These are phyloP conservation scores for Silurus lanzhouensis DNA, from an alignment of 2,797 vertebrate genomes.

Conservation along the genomic window DNA sequence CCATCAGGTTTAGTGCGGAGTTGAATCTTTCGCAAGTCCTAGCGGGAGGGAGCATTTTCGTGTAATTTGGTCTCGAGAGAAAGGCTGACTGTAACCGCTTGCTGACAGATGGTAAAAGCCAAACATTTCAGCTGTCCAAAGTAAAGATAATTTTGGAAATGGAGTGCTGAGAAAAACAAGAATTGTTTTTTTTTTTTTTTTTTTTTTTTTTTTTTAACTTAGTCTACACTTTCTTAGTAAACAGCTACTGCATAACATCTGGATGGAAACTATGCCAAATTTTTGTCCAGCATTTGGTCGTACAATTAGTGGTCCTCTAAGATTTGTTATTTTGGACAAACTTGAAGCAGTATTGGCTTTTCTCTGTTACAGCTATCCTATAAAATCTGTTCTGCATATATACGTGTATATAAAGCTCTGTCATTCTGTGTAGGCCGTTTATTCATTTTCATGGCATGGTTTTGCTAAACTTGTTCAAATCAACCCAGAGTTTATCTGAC, in stretches of 20 bases:
- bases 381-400: background rate
- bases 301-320: background rate
- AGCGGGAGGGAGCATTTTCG: background rate
- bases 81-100: constrained; percentile 11
- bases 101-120: constrained; percentile 15
- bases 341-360: background rate
- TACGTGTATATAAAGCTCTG: background rate
- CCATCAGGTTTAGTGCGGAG: background rate
- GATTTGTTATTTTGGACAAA: no score
- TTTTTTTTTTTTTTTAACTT: background rate
- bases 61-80: constrained; percentile 33
- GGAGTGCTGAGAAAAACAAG: background rate
- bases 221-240: background rate
- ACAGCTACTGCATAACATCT: background rate
- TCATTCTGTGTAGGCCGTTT: background rate
- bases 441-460: background rate
- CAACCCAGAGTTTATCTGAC: background rate
- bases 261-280: background rate
- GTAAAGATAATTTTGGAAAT: constrained; percentile 32
- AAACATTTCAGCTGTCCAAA: constrained; percentile 17
- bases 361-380: background rate
- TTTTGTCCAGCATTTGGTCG: background rate
- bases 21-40: background rate
- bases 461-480: background rate
- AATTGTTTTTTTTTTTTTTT: background rate